Base-by-base conservation (phyloP, 2,888 invertebrate genomes). In the Polyommatus iphigenia region DNA sequence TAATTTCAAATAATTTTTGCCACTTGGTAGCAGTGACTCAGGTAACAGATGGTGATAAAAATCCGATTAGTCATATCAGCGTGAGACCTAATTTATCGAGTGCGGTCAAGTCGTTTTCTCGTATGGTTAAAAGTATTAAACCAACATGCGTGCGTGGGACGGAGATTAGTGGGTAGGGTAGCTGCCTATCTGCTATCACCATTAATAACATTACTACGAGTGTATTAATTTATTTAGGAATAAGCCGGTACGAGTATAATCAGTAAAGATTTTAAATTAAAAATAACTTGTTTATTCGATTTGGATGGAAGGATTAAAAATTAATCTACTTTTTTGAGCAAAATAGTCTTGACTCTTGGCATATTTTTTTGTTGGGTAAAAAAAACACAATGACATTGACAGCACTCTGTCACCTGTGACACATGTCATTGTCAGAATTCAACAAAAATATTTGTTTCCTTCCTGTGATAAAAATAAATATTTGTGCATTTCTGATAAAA, bases 1-100 rank as follows among this genome's bases (percentile, higher is more conserved):
- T 36, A 36, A 6, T 36, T 36, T 41, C 41, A 41, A 41, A 41
- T 10, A 41, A 3, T 41, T 41, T 41, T 41, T 50, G 50, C 50
- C 3, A 15, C 50, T 50, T 50, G 15, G 1, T 15, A 15, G 72
- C 36, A 72, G 20, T 72, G 72, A 72, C 41, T 36, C 50, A 15
- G 24, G 18, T 75, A 75, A 73, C 73, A 54, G 75, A 20, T 50
- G 46, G 15, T 18, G 50, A 75, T 50, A 75, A 75, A 67, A 78
- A 41, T 75, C 13, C 54, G 15, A 67, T 67, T 67, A 67, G 67
- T 67, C 67, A 18, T 67, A 32, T 15, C 15, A 67, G 29, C 29
- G 67, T 67, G 67, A 32, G 67, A 29, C 67, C 67, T 29, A 67
- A 32, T 32, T 67, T 29, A 29, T 29, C 29, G 29, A 15, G 13